Evolutionary conservation across 2,113 vertebrate species (phyloP).

Genomic region (Gymnogyps californianus): DNA sequence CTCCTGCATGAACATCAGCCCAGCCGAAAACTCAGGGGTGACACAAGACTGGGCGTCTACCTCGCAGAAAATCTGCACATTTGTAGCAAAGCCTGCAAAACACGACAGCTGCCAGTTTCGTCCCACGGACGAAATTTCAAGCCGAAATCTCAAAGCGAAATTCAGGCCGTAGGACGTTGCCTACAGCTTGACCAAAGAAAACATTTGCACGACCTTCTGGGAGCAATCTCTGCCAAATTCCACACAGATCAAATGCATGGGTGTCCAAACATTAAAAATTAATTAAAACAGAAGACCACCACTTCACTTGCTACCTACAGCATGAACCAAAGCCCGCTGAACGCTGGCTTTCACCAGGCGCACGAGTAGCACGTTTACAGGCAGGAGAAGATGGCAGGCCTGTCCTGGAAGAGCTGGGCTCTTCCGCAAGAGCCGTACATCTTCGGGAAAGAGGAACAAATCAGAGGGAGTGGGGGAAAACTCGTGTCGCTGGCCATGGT

Average conservation of each 20-base stretch:
- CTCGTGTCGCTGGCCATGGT: accelerated
- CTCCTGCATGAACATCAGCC: neutral
- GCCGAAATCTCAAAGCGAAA: neutral
- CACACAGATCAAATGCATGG: accelerated
- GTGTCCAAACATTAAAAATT: neutral
- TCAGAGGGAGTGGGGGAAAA: neutral
- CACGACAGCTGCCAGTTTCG: accelerated
- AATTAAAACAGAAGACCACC: neutral
- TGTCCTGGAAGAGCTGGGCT: neutral
- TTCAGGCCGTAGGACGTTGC: neutral
- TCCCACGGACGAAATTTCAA: neutral
- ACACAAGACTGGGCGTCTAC: accelerated
- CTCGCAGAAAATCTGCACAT: accelerated
- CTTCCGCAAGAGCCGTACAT: accelerated
- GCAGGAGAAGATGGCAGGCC: neutral
- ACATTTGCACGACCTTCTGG: neutral
- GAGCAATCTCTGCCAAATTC: neutral
- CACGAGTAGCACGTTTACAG: accelerated
- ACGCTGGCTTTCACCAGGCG: neutral
- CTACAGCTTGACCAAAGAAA: neutral
- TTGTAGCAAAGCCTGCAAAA: too few species aligned
- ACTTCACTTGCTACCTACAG: neutral
- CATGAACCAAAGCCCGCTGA: neutral
- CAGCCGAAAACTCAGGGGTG: neutral
- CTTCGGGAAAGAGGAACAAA: neutral